Conservation (phyloP, 2,113 vertebrate species). For the Calonectris borealis region DNA sequence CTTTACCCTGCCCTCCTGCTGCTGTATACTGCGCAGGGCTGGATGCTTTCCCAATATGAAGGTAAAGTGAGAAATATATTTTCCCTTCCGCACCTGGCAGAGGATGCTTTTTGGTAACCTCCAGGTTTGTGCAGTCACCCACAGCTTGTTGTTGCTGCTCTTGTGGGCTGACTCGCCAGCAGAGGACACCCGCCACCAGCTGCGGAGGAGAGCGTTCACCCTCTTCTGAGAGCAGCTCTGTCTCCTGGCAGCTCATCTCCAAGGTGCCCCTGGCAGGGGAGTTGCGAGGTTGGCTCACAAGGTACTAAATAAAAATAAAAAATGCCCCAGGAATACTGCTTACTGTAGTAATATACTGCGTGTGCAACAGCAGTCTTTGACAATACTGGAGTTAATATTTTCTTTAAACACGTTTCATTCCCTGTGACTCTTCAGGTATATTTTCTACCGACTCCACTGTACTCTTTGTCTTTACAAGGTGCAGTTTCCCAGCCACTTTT, state of each 20-base stretch:
- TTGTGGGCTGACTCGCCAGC: neutral
- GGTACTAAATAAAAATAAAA: neutral
- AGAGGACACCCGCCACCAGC: neutral
- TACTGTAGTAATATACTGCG: neutral
- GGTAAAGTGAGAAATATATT: neutral
- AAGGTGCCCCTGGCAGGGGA: neutral
- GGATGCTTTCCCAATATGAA: neutral
- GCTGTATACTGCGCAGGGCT: neutral
- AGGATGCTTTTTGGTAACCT: neutral
- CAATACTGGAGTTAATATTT: neutral
- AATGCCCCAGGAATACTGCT: neutral
- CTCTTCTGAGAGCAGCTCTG: neutral
- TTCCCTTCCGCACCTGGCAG: neutral
- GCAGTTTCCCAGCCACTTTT: neutral
- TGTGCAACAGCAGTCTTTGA: neutral
- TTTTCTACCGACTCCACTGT: neutral
- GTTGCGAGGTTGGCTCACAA: neutral
- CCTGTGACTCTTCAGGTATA: neutral
- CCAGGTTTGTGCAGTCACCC: neutral
- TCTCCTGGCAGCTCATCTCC: neutral
- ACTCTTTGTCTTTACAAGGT: neutral
- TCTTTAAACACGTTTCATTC: neutral
- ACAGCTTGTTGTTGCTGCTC: neutral
- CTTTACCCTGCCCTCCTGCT: neutral
- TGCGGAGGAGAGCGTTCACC: neutral